Evolutionary conservation across 2,113 vertebrate genomes (phyloP).

Genomic region (Hystrix brachyura): DNA sequence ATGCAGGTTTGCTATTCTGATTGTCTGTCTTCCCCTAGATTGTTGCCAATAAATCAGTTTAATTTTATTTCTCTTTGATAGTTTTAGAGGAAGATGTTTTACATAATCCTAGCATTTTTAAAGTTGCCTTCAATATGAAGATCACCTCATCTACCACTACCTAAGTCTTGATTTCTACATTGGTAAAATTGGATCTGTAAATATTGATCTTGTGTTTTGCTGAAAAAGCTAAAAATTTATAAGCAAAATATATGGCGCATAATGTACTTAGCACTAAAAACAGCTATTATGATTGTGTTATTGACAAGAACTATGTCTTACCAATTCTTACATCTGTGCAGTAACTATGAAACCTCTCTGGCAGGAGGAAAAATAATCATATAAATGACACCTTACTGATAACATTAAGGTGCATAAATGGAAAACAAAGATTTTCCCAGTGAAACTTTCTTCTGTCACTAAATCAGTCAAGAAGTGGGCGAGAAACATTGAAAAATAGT

Average conservation of each 20-base stretch:
- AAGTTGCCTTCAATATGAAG: background rate
- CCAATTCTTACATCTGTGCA: background rate
- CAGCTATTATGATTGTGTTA: background rate
- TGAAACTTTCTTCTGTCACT: background rate
- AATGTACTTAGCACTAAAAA: background rate
- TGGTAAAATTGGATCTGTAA: background rate
- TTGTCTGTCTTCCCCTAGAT: constrained; percentile 17
- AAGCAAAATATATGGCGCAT: background rate
- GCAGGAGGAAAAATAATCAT: background rate
- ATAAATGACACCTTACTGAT: background rate
- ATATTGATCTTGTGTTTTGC: background rate
- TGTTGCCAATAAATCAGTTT: background rate
- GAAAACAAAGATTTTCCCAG: constrained; percentile 39
- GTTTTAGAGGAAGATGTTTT: constrained; percentile 4
- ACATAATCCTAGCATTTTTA: constrained; percentile 25
- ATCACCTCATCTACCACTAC: background rate
- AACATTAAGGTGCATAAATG: background rate
- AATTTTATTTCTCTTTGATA: background rate
- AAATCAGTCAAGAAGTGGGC: background rate
- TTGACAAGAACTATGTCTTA: background rate
- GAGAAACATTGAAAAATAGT: background rate
- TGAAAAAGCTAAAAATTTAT: background rate
- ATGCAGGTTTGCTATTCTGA: background rate
- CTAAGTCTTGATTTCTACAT: constrained; percentile 24
- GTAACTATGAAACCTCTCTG: background rate